Percentiles rank a stretch among this genome's conserved stretches.
Evolutionary conservation across 2,888 invertebrate species (phyloP).

Genomic region (Euplagia quadripunctaria): DNA sequence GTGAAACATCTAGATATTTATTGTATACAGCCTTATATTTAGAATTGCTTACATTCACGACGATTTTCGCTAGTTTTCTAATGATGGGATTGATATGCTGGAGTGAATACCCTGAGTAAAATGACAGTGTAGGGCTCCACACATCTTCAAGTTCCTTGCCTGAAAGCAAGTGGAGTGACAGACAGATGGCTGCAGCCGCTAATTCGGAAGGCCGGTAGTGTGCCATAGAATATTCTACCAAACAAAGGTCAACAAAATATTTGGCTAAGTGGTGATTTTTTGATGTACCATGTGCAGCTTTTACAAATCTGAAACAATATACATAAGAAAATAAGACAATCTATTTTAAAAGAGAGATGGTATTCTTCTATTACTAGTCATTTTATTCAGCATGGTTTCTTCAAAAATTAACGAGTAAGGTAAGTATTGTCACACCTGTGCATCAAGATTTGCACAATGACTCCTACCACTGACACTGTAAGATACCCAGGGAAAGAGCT

Average conservation of each 20-base stretch:
- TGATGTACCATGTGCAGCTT: conserved; percentile 87
- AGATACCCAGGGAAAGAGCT: background rate
- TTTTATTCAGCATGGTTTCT: background rate
- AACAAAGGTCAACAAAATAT: conserved; percentile 95
- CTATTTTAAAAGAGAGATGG: too few species aligned
- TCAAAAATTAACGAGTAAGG: background rate
- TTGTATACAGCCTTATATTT: conserved; percentile 91
- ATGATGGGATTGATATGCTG: conserved; percentile 90
- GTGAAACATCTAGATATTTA: conserved; percentile 88
- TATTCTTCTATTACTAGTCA: too few species aligned
- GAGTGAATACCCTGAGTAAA: conserved; percentile 92
- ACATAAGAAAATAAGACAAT: background rate
- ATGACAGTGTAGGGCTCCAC: conserved; percentile 92
- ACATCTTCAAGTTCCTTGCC: conserved; percentile 78
- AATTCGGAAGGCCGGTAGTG: conserved; percentile 94
- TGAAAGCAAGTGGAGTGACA: conserved; percentile 88
- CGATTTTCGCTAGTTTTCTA: conserved; percentile 89
- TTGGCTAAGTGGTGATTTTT: conserved; percentile 94
- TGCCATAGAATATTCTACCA: conserved; percentile 93
- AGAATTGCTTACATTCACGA: conserved; percentile 90
- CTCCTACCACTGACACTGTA: background rate
- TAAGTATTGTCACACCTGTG: background rate
- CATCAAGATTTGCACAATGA: background rate
- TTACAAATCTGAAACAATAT: conserved; percentile 84
- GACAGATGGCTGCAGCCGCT: conserved; percentile 93